Conservation (phyloP, 1,140 invertebrate species). For the Diachasma alloeum region DNA sequence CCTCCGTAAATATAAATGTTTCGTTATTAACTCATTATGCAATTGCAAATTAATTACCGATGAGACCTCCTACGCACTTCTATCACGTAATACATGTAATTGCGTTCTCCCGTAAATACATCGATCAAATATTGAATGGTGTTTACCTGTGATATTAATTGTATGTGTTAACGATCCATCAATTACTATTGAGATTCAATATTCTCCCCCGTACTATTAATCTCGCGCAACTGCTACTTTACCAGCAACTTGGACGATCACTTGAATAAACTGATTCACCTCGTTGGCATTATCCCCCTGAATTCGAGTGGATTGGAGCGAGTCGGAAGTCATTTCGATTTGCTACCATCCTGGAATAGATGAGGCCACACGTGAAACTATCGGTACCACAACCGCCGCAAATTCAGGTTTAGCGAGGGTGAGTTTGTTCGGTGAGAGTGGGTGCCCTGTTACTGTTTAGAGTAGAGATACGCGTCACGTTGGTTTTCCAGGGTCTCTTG, state of each 20-base stretch:
- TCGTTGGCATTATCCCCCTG: constrained; percentile 3
- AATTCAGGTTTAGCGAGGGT: background rate
- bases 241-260: too few species aligned
- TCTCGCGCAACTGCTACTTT: too few species aligned
- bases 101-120: background rate
- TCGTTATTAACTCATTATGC: too few species aligned
- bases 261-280: too few species aligned
- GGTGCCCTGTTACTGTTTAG: background rate
- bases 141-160: background rate
- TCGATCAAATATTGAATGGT: background rate
- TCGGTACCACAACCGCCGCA: background rate
- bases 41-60: too few species aligned
- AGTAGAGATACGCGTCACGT: background rate
- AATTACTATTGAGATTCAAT: background rate
- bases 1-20: too few species aligned
- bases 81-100: background rate
- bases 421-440: background rate
- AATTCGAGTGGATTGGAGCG: background rate
- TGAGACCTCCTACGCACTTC: too few species aligned
- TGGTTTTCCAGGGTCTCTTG: background rate
- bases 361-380: background rate
- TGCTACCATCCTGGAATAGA: background rate
- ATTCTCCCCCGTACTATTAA: background rate
- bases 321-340: constrained; percentile 7
- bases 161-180: background rate